phyloP scores from a whole-genome alignment of 2,888 invertebrate species.

The Globia sparganii region DNA sequence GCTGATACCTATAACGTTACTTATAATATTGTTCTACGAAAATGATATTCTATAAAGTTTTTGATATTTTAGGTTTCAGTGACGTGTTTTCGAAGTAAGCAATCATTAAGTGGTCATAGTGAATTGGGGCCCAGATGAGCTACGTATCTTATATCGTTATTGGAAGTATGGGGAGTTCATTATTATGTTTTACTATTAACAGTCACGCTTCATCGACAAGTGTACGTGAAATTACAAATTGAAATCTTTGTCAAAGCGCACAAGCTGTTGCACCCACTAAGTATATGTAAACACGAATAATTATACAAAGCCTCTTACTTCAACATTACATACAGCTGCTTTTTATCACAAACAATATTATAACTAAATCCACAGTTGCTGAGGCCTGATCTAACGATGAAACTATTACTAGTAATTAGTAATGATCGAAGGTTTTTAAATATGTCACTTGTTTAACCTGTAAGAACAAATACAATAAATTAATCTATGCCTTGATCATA shows the following conservation, averaged over 20 bases:
- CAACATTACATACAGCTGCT: slow-evolving; percentile 57
- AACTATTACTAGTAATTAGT: slow-evolving; percentile 6
- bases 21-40: no score
- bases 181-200: slow-evolving; percentile 22
- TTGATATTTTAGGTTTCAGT: no score
- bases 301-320: slow-evolving; percentile 52
- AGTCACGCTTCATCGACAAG: slow-evolving; percentile 14
- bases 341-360: slow-evolving; percentile 63
- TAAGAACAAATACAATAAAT: slow-evolving; percentile 18
- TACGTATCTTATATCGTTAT: slow-evolving; percentile 18
- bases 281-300: slow-evolving; percentile 28
- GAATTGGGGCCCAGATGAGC: slow-evolving; percentile 7
- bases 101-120: not conserved
- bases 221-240: slow-evolving; percentile 17
- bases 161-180: slow-evolving; percentile 23
- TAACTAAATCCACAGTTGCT: slow-evolving; percentile 22
- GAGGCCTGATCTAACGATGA: slow-evolving; percentile 19
- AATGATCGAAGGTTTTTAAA: not conserved
- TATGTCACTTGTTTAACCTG: slow-evolving; percentile 9
- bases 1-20: no score
- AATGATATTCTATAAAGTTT: no score
- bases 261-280: slow-evolving; percentile 26
- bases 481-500: slow-evolving; percentile 22
- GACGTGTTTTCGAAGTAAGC: not conserved
- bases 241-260: slow-evolving; percentile 27